phyloP scores from a whole-genome alignment of 2,797 vertebrate genomes.

The Champsocephalus gunnari region DNA sequence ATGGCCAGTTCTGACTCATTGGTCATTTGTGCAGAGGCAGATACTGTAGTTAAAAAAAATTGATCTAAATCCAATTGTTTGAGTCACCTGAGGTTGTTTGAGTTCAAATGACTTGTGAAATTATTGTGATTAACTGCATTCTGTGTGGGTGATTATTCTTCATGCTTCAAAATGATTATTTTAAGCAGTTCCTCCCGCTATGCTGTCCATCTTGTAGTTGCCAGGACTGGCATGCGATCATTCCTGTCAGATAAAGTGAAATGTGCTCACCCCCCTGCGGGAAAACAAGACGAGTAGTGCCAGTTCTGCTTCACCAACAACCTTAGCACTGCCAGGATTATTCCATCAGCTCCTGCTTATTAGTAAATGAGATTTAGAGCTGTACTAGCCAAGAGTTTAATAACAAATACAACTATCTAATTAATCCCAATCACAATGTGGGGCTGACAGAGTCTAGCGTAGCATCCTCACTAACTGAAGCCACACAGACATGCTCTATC shows the following conservation, averaged over 20 bases:
- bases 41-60: not conserved
- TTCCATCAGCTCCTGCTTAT: slow-evolving; percentile 64
- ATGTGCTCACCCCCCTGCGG: slow-evolving; percentile 50
- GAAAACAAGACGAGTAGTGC: slow-evolving; percentile 58
- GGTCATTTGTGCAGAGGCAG: slow-evolving; percentile 22
- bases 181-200: slow-evolving; percentile 41
- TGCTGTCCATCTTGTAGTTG: slow-evolving; percentile 51
- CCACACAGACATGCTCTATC: slow-evolving; percentile 39
- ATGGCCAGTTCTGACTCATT: slow-evolving; percentile 38
- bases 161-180: slow-evolving; percentile 50
- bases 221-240: slow-evolving; percentile 67
- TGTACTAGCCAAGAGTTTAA: slow-evolving; percentile 50
- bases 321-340: slow-evolving; percentile 44
- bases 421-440: slow-evolving; percentile 61
- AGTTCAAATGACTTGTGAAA: slow-evolving; percentile 36
- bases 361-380: slow-evolving; percentile 61
- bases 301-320: slow-evolving; percentile 59
- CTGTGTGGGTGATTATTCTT: slow-evolving; percentile 55
- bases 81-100: slow-evolving; percentile 12
- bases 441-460: slow-evolving; percentile 42
- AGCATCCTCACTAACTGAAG: slow-evolving; percentile 25
- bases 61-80: slow-evolving; percentile 13
- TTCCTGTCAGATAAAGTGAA: slow-evolving; percentile 60
- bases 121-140: slow-evolving; percentile 47
- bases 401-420: slow-evolving; percentile 40